A percentile compares a stretch with the other conserved stretches of the same genome.
Conservation (phyloP, 2,797 vertebrate genomes). For the Lacerta agilis region DNA sequence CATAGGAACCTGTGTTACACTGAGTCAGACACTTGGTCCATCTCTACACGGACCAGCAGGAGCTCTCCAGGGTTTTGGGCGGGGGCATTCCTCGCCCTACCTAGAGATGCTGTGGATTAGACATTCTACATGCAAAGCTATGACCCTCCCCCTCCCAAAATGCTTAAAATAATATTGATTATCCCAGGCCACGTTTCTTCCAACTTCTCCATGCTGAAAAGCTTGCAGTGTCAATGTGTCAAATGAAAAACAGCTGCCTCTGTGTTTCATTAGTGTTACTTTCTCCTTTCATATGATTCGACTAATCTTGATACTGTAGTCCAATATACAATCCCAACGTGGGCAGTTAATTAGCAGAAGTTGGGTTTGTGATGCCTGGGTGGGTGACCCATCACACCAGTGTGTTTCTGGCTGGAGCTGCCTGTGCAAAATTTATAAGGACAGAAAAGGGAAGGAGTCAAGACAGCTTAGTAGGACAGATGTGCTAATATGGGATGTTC, state of each 20-base stretch:
- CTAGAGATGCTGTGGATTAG: too few relatives aligned
- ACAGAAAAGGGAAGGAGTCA: conserved; percentile 46
- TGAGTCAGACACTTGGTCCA: too few relatives aligned
- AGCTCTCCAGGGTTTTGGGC: too few relatives aligned
- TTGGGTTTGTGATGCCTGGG: conserved; percentile 58
- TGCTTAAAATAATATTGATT: neutral
- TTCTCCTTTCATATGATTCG: conserved; percentile 52
- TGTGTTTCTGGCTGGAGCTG: conserved; percentile 54
- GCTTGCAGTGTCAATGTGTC: conserved; percentile 21
- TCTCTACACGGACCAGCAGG: too few relatives aligned
- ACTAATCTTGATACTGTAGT: conserved; percentile 49
- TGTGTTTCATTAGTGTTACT: conserved; percentile 41
- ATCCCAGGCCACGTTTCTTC: conserved; percentile 24
- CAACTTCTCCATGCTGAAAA: conserved; percentile 30
- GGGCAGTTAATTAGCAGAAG: conserved; percentile 62
- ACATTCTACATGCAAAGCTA: too few relatives aligned
- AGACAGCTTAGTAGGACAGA: conserved; percentile 48
- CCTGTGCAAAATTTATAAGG: conserved; percentile 49
- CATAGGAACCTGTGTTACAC: too few relatives aligned
- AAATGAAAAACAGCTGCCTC: conserved; percentile 35
- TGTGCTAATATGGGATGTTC: conserved; percentile 15
- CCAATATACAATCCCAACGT: conserved; percentile 60
- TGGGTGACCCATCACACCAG: conserved; percentile 43
- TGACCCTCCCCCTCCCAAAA: neutral
- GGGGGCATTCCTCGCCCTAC: too few relatives aligned